Evolutionary conservation across 2,797 vertebrate genomes (phyloP), one percentile per base, ranked within the genome.

Genomic region (Phataginus tricuspis): DNA sequence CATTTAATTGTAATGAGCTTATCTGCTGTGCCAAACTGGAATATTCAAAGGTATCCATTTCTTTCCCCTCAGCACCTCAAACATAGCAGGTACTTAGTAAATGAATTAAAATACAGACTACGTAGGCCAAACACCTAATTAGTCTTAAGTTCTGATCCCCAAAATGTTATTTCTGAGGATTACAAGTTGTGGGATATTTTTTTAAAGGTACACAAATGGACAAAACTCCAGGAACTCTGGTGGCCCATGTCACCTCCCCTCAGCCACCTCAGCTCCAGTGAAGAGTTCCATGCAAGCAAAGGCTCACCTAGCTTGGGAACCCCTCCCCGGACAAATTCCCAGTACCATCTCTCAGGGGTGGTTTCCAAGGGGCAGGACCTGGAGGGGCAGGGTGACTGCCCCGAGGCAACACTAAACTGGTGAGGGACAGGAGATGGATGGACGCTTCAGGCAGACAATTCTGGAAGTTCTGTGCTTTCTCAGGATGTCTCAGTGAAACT

Each of bases 61-160:
- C 90, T 57, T 7, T 71, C 82, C 94, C 1, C 1, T 57, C 12
- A 86, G 42, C 18, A 86, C 83, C 12, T 45, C 59, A 55, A 61
- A 53, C 37, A 42, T 53, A 87, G 57, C n/a, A 92, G 21, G 14
- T 42, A 42, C n/a, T 82, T 53, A 71, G 77, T 34, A 61, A 93
- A 72, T 42, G 21, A 72, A 69, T 84, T 90, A 68, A 94, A 90
- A 69, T 80, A 77, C 6, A 88, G 19, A 63, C 27, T 34, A 4
- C 27, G 29, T 29, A 80, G 66, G 14, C 5, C 37, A 80, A 74
- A n/a, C 42, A 45, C 2, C 51, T 9, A 78, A 25, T 49, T 68
- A 34, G 16, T 34, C 51, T 77, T 53, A 31, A 64, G 37, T 16
- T 82, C 59, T 90, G 10, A 57, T 10, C 39, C 45, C 42, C 12